Evolutionary conservation across 2,888 invertebrate species (phyloP).

Genomic region (Cataglyphis rosenhaueri): DNA sequence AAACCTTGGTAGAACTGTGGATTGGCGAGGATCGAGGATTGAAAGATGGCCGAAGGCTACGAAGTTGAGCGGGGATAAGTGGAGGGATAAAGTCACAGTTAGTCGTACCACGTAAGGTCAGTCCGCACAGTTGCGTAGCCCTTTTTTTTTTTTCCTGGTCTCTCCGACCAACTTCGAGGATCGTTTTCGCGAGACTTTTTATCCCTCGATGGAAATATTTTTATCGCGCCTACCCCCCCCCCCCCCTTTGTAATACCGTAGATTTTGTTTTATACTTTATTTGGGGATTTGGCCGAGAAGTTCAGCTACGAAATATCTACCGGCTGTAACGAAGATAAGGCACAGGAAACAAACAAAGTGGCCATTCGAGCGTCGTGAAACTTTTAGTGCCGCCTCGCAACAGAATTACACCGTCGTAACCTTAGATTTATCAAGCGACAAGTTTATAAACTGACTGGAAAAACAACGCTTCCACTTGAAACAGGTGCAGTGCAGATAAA

Average conservation of each 20-base stretch:
- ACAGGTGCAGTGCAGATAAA: constrained; percentile 48
- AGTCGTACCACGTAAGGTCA: constrained; percentile 50
- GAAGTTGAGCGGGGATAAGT: constrained; percentile 45
- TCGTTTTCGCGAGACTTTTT: constrained; percentile 57
- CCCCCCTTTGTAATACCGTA: not conserved
- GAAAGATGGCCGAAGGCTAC: constrained; percentile 41
- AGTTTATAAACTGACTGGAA: constrained; percentile 50
- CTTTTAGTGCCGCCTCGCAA: constrained; percentile 49
- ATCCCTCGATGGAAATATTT: constrained; percentile 58
- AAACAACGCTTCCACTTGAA: constrained; percentile 28
- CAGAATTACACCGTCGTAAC: constrained; percentile 54
- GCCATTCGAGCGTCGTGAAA: constrained; percentile 50
- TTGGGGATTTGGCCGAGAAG: constrained; percentile 38
- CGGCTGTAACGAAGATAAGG: constrained; percentile 55
- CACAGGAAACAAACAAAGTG: constrained; percentile 56
- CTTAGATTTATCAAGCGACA: constrained; percentile 55
- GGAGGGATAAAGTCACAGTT: constrained; percentile 49
- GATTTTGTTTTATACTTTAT: constrained; percentile 52
- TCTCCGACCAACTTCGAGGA: not conserved
- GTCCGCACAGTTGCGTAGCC: not conserved
- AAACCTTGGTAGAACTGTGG: constrained; percentile 53
- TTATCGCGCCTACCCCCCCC: constrained; percentile 31
- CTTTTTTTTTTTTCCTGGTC: constrained; percentile 5
- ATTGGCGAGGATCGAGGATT: constrained; percentile 54
- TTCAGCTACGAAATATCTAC: constrained; percentile 41